phyloP scores from a whole-genome alignment of 2,797 vertebrate genomes.

The Acipenser transmontanus region DNA sequence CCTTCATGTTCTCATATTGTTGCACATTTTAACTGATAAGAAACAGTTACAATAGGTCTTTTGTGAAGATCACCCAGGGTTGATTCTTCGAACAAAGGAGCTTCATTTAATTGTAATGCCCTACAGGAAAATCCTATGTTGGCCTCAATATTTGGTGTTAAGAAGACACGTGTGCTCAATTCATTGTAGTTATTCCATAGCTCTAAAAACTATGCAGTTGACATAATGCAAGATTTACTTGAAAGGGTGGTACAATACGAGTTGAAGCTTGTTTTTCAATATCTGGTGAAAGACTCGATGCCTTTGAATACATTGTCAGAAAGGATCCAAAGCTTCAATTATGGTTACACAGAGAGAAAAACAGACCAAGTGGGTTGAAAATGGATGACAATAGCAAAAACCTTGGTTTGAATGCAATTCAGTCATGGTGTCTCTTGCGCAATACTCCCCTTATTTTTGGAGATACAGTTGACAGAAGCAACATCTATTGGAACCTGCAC shows the following conservation, averaged over 20 bases:
- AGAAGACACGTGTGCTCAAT: conserved; percentile 20
- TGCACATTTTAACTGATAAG: conserved; percentile 19
- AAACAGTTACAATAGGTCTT: conserved; percentile 22
- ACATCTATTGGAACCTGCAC: conserved; percentile 7
- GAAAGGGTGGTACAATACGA: conserved; percentile 22
- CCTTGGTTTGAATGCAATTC: conserved; percentile 29
- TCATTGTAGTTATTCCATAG: conserved; percentile 15
- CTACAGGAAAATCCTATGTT: conserved; percentile 10
- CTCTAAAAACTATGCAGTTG: conserved; percentile 19
- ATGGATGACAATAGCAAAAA: conserved; percentile 26
- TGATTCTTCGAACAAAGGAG: conserved; percentile 16
- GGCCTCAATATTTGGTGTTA: conserved; percentile 13
- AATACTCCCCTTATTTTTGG: conserved; percentile 17
- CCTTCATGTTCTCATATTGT: conserved; percentile 17
- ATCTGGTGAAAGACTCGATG: conserved; percentile 13
- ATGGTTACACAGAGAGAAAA: conserved; percentile 17
- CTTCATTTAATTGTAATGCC: conserved; percentile 6
- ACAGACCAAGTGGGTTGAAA: conserved; percentile 18
- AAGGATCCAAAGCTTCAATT: conserved; percentile 15
- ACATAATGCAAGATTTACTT: conserved; percentile 21
- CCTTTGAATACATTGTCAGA: conserved; percentile 12
- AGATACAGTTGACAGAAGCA: conserved; percentile 4
- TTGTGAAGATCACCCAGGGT: conserved; percentile 17
- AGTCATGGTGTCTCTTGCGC: conserved; percentile 23
- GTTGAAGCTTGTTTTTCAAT: conserved; percentile 22